These are phyloP conservation scores for Zapus hudsonius DNA, from an alignment of 2,113 vertebrate species.

Conservation along the genomic window DNA sequence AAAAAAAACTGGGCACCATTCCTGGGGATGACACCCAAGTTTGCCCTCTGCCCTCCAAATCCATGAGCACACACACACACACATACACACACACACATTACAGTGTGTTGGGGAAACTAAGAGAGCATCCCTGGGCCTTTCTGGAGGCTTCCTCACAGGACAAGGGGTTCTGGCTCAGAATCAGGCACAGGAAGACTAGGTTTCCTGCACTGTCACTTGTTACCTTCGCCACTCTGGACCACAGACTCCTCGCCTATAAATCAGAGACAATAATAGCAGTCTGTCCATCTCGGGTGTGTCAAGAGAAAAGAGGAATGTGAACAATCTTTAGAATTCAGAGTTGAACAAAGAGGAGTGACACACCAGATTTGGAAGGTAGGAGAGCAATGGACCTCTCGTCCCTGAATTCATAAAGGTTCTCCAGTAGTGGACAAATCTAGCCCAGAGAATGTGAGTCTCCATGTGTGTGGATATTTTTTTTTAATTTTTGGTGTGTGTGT, in stretches of 20 bases:
- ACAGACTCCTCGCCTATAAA: not conserved
- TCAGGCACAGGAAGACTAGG: not conserved
- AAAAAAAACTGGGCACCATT: too few species aligned
- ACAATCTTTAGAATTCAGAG: not conserved
- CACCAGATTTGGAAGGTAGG: accelerated
- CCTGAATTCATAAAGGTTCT: not conserved
- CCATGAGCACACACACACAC: too few species aligned
- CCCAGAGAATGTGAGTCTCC: not conserved
- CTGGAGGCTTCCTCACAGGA: not conserved
- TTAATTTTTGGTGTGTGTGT: too few species aligned
- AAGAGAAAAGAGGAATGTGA: not conserved
- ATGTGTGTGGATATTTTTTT: not conserved
- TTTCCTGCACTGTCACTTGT: too few species aligned
- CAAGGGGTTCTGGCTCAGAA: not conserved
- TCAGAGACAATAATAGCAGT: not conserved
- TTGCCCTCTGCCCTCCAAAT: too few species aligned
- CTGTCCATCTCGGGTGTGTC: not conserved
- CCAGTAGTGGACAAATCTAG: not conserved
- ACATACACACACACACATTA: too few species aligned
- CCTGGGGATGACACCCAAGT: too few species aligned
- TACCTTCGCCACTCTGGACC: not conserved
- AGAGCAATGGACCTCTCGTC: not conserved
- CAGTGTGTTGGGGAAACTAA: too few species aligned
- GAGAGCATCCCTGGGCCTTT: not conserved
- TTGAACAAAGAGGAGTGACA: not conserved